Evolutionary conservation across 2,797 vertebrate genomes (phyloP).

Genomic region (Sebastes trivittatus): DNA sequence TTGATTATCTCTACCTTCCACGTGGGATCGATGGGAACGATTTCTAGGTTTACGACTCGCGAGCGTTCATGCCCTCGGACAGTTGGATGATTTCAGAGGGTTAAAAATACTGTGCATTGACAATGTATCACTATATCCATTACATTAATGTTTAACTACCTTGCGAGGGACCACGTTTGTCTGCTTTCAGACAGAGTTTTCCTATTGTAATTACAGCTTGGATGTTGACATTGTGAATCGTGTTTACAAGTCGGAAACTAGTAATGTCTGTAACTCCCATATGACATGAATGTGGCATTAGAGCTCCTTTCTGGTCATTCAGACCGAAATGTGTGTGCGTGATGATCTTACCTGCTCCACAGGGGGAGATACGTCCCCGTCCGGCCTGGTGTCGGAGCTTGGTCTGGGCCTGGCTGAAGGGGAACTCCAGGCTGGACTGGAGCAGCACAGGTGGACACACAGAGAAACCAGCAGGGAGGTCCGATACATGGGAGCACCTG

Average conservation of each 20-base stretch:
- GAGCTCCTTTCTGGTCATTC: neutral
- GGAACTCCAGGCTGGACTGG: conserved; percentile 87
- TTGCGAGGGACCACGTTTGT: neutral
- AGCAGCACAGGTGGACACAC: conserved; percentile 79
- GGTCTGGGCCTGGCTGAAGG: conserved; percentile 84
- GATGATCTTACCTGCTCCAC: conserved; percentile 85
- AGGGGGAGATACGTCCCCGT: conserved; percentile 85
- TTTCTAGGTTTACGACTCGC: neutral
- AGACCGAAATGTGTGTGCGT: neutral
- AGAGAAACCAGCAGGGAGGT: conserved; percentile 86
- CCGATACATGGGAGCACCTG: conserved; percentile 83
- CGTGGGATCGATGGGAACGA: neutral
- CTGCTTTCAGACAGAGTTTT: neutral
- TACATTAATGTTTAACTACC: neutral
- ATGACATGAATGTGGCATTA: no score
- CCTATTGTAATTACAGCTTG: neutral
- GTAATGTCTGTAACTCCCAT: neutral
- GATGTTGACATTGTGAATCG: neutral
- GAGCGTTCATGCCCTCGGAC: neutral
- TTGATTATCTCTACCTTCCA: neutral
- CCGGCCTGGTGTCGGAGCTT: conserved; percentile 56
- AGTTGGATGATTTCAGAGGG: neutral
- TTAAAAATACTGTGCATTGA: neutral
- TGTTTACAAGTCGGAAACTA: neutral
- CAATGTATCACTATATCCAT: neutral